Base-by-base conservation (phyloP, 2,797 vertebrate genomes). In the Poecilia velifera region DNA sequence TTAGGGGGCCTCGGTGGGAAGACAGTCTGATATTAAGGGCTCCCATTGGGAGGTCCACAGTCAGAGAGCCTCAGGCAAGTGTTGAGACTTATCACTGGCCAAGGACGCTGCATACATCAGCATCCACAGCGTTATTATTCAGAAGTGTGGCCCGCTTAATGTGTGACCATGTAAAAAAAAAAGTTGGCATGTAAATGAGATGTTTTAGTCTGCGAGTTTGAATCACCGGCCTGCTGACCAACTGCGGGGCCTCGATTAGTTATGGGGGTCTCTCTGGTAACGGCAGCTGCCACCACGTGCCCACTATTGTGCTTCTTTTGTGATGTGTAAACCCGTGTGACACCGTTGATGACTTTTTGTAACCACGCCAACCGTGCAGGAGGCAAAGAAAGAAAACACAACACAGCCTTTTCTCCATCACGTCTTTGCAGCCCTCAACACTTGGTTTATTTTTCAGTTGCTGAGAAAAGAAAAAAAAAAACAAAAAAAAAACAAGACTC, bases 391-490 rank as follows among this genome's bases (percentile, higher is more conserved):
- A 78, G 74, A 86, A 73, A 76, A 82, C 76, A 81, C 74, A 70
- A 31, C 45, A 79, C 51, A 78, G 66, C 6, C 6, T 72, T 66
- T 74, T 39, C 81, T 84, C 53, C 9, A 8, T 86, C 81, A 84
- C 78, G 59, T 92, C 55, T 83, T 87, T 82, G 90, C 72, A 79
- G 76, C 76, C 80, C 82, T 83, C 86, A 78, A 81, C 77, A 75
- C 88, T 93, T 93, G 91, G 87, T 96, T 96, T 95, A 95, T 95
- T 95, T 93, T 95, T 92, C 89, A 91, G 86, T 90, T 91, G 90
- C 90, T 93, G 92, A 91, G 89, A 94, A 34, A 34, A 34, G 34
- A 34, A 34, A 34, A 94, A 93, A 93, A 94, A 90, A 89, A 90
- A 87, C 89, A 90, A 87, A n/a, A 31, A 31, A 31, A 31, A 31